These are phyloP conservation scores for Arvicanthis niloticus DNA, from an alignment of 2,113 vertebrate genomes.

Conservation along the genomic window DNA sequence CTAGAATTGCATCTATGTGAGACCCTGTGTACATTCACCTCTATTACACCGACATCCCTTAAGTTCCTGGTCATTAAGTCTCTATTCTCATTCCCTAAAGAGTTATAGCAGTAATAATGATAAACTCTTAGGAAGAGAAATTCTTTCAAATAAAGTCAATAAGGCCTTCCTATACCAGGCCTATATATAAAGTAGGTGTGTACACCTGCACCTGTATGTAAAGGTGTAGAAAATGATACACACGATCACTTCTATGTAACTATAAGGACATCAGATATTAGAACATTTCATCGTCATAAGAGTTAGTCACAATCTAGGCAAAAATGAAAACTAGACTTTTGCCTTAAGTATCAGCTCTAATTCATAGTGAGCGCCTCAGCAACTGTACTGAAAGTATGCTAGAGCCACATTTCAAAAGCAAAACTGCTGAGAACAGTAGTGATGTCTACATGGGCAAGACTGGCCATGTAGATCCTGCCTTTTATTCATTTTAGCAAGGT, in stretches of 20 bases:
- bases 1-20: slow-evolving; percentile 8
- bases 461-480: neutral
- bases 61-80: neutral
- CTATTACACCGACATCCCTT: neutral
- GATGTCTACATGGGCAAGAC: neutral
- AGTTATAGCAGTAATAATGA: neutral
- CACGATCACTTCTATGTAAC: neutral
- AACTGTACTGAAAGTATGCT: neutral
- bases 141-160: neutral
- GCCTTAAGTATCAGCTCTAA: slow-evolving; percentile 9
- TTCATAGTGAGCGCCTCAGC: slow-evolving; percentile 9
- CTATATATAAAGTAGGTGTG: neutral
- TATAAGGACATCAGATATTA: neutral
- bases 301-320: neutral
- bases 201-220: neutral
- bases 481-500: neutral
- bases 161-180: slow-evolving; percentile 4
- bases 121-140: slow-evolving; percentile 1
- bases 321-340: slow-evolving; percentile 13
- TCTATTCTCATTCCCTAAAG: neutral
- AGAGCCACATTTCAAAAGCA: neutral
- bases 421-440: neutral
- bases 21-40: neutral
- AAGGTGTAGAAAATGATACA: neutral
- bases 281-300: neutral